These are phyloP conservation scores for Carollia perspicillata DNA, from an alignment of 2,113 vertebrate species.

Conservation along the genomic window DNA sequence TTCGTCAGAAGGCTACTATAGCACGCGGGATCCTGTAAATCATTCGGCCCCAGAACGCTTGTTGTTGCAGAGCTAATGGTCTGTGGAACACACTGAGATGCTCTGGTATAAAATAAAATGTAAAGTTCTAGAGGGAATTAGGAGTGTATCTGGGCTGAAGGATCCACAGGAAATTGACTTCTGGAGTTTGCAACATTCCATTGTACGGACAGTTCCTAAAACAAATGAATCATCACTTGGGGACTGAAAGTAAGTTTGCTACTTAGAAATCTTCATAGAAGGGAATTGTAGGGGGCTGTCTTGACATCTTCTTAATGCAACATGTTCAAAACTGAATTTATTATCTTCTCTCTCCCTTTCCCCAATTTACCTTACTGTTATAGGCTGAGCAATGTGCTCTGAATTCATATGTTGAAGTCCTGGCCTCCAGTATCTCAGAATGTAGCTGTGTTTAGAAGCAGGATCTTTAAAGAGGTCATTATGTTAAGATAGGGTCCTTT, in stretches of 20 bases:
- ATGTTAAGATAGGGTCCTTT: not conserved
- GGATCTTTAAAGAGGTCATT: not conserved
- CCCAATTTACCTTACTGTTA: not conserved
- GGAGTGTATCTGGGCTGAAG: not conserved
- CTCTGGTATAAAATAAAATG: not conserved
- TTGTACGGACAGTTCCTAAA: not conserved
- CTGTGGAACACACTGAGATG: not conserved
- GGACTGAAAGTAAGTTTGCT: not conserved
- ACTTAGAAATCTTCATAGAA: not conserved
- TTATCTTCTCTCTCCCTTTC: not conserved
- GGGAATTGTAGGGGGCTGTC: not conserved
- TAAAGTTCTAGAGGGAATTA: not conserved
- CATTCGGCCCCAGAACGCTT: not conserved
- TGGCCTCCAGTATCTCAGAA: too few species aligned
- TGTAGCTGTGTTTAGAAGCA: not conserved
- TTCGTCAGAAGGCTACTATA: not conserved
- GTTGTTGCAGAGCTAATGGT: not conserved
- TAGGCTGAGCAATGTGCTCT: not conserved
- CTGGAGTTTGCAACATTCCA: not conserved
- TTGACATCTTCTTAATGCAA: not conserved
- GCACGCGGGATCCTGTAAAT: accelerated
- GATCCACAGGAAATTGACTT: not conserved
- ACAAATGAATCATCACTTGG: not conserved
- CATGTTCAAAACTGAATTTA: not conserved
- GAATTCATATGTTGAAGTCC: not conserved